These are phyloP conservation scores for Masnerella sp. DNA, from an alignment of 2,888 invertebrate genomes.

Conservation along the genomic window DNA sequence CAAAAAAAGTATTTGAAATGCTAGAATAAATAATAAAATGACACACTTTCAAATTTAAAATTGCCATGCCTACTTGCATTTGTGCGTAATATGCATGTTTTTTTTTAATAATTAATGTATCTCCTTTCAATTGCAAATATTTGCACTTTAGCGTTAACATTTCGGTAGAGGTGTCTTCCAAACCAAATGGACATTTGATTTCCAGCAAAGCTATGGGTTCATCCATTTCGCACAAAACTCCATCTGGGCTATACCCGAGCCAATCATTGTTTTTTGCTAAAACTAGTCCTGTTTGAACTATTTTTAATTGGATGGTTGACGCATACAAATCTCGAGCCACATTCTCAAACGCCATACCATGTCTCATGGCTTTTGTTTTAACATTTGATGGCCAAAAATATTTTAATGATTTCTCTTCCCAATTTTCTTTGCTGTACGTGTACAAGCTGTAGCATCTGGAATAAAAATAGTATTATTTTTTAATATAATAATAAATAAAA, in stretches of 20 bases:
- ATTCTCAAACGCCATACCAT: slow-evolving; percentile 1
- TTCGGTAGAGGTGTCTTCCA: neutral
- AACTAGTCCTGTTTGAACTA: slow-evolving; percentile 7
- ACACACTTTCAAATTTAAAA: slow-evolving; percentile 17
- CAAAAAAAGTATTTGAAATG: slow-evolving; percentile 20
- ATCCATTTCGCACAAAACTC: slow-evolving; percentile 10
- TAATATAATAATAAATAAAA: neutral
- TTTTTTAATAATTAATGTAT: slow-evolving; percentile 6
- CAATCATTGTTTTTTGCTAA: slow-evolving; percentile 22
- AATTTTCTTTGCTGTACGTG: slow-evolving; percentile 16
- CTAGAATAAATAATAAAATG: slow-evolving; percentile 28
- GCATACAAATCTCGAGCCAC: slow-evolving; percentile 18
- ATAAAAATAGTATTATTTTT: slow-evolving; percentile 4
- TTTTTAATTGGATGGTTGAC: neutral
- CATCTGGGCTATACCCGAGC: slow-evolving; percentile 28
- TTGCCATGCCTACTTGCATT: slow-evolving; percentile 26
- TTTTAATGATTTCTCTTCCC: slow-evolving; percentile 16
- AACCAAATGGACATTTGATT: slow-evolving; percentile 19
- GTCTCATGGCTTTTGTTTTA: slow-evolving; percentile 5
- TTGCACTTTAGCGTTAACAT: neutral
- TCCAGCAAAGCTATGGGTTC: slow-evolving; percentile 16
- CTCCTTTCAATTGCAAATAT: slow-evolving; percentile 2
- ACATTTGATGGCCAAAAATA: slow-evolving; percentile 22
- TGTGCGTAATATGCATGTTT: slow-evolving; percentile 33
- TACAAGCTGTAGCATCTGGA: slow-evolving; percentile 14